Conservation (phyloP, 2,888 invertebrate genomes). For the Cosmia pyralina region DNA sequence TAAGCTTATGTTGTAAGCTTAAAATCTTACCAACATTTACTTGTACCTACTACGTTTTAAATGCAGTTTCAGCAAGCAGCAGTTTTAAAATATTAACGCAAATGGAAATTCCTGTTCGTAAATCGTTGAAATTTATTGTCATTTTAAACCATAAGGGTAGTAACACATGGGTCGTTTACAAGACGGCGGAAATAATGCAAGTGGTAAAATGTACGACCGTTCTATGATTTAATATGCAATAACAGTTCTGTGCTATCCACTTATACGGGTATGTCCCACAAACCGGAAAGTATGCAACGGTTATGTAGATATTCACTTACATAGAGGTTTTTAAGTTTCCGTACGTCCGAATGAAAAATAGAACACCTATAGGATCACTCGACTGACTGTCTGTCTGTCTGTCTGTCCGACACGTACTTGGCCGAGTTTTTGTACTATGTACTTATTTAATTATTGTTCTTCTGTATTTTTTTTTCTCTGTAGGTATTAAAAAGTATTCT, state of each 20-base stretch:
- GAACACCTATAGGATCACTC: too few species aligned
- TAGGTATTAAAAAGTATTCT: too few species aligned
- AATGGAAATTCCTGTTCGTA: constrained; percentile 38
- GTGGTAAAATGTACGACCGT: constrained; percentile 40
- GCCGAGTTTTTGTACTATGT: too few species aligned
- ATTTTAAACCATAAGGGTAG: constrained; percentile 57
- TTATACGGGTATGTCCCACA: constrained; percentile 44
- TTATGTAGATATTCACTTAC: constrained; percentile 29
- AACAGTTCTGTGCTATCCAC: constrained; percentile 51
- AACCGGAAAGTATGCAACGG: constrained; percentile 53
- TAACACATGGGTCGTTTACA: constrained; percentile 58
- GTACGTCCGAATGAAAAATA: too few species aligned
- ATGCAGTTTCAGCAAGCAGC: background rate
- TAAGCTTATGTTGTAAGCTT: too few species aligned
- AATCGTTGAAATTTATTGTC: constrained; percentile 51
- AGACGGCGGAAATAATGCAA: constrained; percentile 55
- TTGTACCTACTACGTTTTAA: background rate
- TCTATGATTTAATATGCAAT: constrained; percentile 60
- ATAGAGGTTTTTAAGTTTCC: too few species aligned
- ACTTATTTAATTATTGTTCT: too few species aligned
- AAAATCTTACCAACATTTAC: background rate
- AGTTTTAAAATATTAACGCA: constrained; percentile 18
- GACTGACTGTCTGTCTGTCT: too few species aligned
- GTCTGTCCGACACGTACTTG: too few species aligned
- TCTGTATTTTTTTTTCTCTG: too few species aligned